Base-by-base conservation (phyloP, 1,140 invertebrate genomes). In the Calosoma granatense region DNA sequence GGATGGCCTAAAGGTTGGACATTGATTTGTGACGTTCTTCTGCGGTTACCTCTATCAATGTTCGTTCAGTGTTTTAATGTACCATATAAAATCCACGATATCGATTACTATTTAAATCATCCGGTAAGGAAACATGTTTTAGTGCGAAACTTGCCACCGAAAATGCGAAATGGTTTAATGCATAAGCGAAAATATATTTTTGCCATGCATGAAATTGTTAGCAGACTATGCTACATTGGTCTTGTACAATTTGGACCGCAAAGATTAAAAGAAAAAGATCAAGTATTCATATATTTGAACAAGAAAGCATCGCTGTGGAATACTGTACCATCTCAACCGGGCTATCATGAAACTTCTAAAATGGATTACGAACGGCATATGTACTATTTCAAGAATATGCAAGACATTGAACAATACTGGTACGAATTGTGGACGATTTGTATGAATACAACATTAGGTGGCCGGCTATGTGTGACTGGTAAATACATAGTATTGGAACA, bases 401-500 rank as follows among this genome's bases (percentile, higher is more conserved):
- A 77, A 6, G 76, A 81, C 59, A 68, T 90, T 0, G 77, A 83
- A 9, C 75, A 79, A n/a, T 90, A 86, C 67, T 91, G 88, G 88
- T 77, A 77, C 54, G 80, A 86, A 47, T 71, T 90, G 67, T 81
- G 82, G 76, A 77, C 76, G 22, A 82, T 83, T 47, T 82, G 82
- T 59, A 75, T 86, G 20, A 78, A 81, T 57, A 88, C 86, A 0
- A 78, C 76, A 36, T 66, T 88, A 11, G 84, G 84, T 20, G 77
- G 22, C 53, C 68, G n/a, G 67, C 65, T 1, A 69, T 72, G 12
- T 59, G 70, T 59, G 39, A 55, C 67, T 12, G 61, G 61, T 43
- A 76, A 77, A 0, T 76, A 78, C 71, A 78, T 57, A 74, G 81
- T 41, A 60, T 76, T 53, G 59, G 78, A 80, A 57, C 72, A 76